Conservation (phyloP, 2,888 invertebrate species). For the Rhagophthalmus giganteus region DNA sequence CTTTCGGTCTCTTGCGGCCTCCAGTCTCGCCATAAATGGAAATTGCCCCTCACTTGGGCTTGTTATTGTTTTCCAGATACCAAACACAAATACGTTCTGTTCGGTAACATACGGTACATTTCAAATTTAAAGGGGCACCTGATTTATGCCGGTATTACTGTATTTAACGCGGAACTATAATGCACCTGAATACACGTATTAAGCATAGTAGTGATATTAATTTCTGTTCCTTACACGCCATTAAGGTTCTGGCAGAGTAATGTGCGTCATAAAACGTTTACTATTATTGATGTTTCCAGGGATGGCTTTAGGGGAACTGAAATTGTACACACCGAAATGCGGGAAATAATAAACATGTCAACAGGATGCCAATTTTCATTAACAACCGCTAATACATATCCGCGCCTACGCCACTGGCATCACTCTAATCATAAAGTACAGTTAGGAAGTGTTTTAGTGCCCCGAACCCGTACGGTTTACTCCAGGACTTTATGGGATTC, state of each 20-base stretch:
- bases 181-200: conserved; percentile 15
- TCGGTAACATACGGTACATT: too few species aligned
- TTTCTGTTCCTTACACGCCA: conserved; percentile 18
- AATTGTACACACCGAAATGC: conserved; percentile 6
- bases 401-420: conserved; percentile 21
- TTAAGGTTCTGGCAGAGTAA: conserved; percentile 8
- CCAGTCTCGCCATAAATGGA: conserved; percentile 42
- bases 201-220: conserved; percentile 13
- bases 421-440: conserved; percentile 40
- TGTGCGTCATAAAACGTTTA: conserved; percentile 19
- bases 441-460: conserved; percentile 40
- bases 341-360: conserved; percentile 16
- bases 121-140: too few species aligned
- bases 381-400: conserved; percentile 24
- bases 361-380: conserved; percentile 12
- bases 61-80: conserved; percentile 29
- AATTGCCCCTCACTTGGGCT: conserved; percentile 36
- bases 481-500: conserved; percentile 37
- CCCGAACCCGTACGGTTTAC: conserved; percentile 37
- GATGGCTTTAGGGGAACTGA: conserved; percentile 7
- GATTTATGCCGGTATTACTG: too few species aligned
- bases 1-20: conserved; percentile 50
- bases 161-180: not conserved
- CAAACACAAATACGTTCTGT: conserved; percentile 15
- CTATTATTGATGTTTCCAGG: conserved; percentile 16